A percentile compares a stretch with the other conserved stretches of the same genome.
Evolutionary conservation across 2,113 vertebrate species (phyloP).

Genomic region (Hemiscyllium ocellatum): DNA sequence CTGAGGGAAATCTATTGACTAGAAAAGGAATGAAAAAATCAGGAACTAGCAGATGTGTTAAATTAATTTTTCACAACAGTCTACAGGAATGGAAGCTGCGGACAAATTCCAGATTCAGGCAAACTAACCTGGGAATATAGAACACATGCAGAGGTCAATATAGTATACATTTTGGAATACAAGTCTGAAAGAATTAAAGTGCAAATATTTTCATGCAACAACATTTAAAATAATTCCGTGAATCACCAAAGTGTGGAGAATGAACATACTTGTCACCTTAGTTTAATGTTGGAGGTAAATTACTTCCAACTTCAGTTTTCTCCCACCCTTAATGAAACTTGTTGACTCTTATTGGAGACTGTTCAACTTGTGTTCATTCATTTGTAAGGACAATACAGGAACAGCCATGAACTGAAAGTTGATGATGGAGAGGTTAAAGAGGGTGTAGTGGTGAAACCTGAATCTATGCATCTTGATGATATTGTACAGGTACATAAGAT

Average conservation of each 20-base stretch:
- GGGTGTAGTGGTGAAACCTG: background rate
- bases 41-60: background rate
- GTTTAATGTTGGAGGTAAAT: background rate
- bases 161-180: background rate
- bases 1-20: background rate
- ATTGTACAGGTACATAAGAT: background rate
- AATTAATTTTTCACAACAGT: slow-evolving; percentile 16
- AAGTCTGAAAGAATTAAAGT: background rate
- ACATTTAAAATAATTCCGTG: background rate
- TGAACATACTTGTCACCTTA: background rate
- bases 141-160: background rate
- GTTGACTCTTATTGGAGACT: background rate
- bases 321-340: background rate
- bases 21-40: background rate
- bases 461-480: background rate
- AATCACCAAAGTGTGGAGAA: background rate
- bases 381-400: background rate
- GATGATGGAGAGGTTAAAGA: background rate
- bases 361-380: background rate
- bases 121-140: background rate
- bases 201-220: background rate
- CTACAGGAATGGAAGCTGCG: background rate
- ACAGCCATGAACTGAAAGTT: background rate
- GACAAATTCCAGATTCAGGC: background rate
- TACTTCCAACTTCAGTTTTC: background rate